Base-by-base conservation (phyloP, 2,888 invertebrate species). In the Notodonta ziczac region DNA sequence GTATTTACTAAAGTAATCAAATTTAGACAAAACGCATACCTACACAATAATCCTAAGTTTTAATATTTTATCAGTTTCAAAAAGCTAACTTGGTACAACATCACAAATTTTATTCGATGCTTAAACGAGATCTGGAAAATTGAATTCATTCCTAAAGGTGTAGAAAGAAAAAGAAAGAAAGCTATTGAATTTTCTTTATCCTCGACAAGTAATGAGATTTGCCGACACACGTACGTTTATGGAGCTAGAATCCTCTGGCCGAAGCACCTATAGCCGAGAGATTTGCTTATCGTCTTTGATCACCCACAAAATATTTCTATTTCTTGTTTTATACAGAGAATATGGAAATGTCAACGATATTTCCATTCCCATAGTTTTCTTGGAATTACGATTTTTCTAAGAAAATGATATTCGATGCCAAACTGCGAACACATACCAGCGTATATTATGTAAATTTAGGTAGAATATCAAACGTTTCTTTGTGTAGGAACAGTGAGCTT, bases 121-220 rank as follows among this genome's bases (percentile, higher is more conserved):
- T 84, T 77, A 78, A 80, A 73, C 66, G 71, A 70, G 70, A 72
- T 69, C 72, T 64, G 63, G 62, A 68, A 81, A 84, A 85, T 84
- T 82, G 82, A 83, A 82, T 84, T 82, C 82, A 79, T 76, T 13
- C 32, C 32, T 32, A 73, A 76, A 78, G 81, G 77, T 79, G 73
- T 66, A 77, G 79, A 78, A 80, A 82, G 78, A 81, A 82, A 84
- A 83, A 83, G 82, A 84, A 80, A 78, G 81, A 84, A 83, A 84
- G 82, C 83, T 85, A 89, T 88, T 87, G 89, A 88, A 86, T 88
- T 88, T 85, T 83, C 85, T 85, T 86, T 86, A 87, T 85, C 86
- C 88, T 81, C 79, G 76, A 78, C 83, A 85, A 84, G 88, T 88
- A 89, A 88, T 89, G 82, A 86, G 88, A 90, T 88, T 89, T 89